Conservation (phyloP, 64 coral and sea anemone genomes). For the Acropora tenuis region DNA sequence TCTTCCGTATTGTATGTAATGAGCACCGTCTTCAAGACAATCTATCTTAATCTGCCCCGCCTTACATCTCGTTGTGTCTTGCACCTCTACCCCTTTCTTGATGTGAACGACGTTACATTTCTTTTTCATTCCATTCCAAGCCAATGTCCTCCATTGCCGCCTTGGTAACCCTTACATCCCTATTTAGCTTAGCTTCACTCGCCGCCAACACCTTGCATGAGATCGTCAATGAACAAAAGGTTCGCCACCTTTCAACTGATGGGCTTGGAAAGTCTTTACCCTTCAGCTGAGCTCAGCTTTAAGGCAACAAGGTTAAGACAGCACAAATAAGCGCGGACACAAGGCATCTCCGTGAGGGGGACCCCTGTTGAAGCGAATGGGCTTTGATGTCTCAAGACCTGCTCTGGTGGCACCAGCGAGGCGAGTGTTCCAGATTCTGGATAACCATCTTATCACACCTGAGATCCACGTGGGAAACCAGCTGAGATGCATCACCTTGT, state of each 20-base stretch:
- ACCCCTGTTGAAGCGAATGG: neutral
- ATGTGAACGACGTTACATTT: constrained; percentile 35
- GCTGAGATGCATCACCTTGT: constrained; percentile 2
- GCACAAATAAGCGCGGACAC: too few relatives aligned
- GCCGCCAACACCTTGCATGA: constrained; percentile 31
- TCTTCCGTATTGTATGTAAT: neutral
- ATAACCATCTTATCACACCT: neutral
- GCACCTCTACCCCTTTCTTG: constrained; percentile 1
- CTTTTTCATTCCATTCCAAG: constrained; percentile 27
- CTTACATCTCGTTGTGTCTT: neutral
- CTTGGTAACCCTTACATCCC: constrained; percentile 13
- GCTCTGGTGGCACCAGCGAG: neutral
- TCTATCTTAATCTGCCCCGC: constrained; percentile 30
- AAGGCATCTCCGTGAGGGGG: neutral
- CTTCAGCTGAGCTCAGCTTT: too few relatives aligned
- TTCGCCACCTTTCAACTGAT: neutral
- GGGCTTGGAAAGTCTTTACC: too few relatives aligned
- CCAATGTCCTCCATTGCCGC: constrained; percentile 36
- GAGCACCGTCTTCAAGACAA: constrained; percentile 24
- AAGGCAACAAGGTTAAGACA: too few relatives aligned
- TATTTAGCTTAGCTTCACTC: constrained; percentile 35
- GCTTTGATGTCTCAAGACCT: constrained; percentile 10
- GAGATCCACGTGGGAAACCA: neutral
- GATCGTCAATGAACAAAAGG: neutral
- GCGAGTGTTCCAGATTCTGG: neutral